Percentiles rank a stretch among this genome's conserved stretches.
These are phyloP conservation scores for Zosterops pallidus DNA, from an alignment of 2,113 vertebrate species.

Conservation along the genomic window DNA sequence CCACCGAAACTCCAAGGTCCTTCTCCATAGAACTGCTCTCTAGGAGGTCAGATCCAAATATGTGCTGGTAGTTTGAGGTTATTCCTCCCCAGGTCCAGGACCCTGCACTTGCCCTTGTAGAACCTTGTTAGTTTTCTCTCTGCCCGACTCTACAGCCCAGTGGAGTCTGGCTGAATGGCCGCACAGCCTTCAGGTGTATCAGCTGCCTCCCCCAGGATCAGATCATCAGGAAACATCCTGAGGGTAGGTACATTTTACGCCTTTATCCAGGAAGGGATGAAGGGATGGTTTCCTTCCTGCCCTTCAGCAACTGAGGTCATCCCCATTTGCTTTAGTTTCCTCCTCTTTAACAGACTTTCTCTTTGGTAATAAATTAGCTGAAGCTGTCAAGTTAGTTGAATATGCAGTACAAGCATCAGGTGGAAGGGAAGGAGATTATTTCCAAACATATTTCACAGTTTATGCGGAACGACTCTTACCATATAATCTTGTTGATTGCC, in stretches of 20 bases:
- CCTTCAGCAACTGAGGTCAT: not conserved
- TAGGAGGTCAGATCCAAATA: not conserved
- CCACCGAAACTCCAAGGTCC: not conserved
- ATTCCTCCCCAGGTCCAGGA: not conserved
- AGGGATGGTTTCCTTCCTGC: not conserved
- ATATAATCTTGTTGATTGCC: conserved; percentile 33
- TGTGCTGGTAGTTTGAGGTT: not conserved
- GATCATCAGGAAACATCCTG: not conserved
- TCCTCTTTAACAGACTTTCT: not conserved
- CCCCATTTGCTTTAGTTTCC: not conserved
- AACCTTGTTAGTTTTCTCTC: not conserved
- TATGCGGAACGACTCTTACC: not conserved
- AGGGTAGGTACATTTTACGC: no score
- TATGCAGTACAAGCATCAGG: not conserved
- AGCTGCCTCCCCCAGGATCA: not conserved
- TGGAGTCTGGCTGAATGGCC: not conserved
- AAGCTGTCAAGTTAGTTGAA: not conserved
- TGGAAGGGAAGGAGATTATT: conserved; percentile 19
- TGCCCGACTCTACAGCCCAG: not conserved
- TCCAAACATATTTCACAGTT: conserved; percentile 28
- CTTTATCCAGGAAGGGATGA: not conserved
- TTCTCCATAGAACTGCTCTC: not conserved
- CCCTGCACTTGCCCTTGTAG: not conserved
- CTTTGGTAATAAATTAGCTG: not conserved
- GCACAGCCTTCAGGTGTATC: not conserved